Conservation (phyloP, 2,888 invertebrate genomes). For the Calliphora vomitoria region DNA sequence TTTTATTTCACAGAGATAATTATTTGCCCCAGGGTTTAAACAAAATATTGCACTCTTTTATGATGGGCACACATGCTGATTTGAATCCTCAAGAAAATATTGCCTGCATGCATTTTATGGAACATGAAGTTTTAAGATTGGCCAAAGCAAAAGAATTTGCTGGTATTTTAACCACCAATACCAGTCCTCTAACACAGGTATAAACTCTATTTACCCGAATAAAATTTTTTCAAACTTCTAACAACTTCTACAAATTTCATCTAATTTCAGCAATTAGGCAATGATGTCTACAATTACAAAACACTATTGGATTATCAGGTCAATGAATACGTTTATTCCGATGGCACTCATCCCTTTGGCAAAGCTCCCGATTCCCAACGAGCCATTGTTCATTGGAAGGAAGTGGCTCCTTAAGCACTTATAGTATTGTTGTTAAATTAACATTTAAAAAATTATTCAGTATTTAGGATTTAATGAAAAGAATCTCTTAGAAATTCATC, state of each 20-base stretch:
- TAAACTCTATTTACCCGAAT: not conserved
- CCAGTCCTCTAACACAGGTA: conserved; percentile 94
- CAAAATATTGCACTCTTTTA: conserved; percentile 92
- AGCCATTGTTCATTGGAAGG: conserved; percentile 92
- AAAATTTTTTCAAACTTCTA: not conserved
- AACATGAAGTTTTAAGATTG: conserved; percentile 89
- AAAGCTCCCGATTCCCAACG: conserved; percentile 91
- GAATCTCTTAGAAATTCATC: conserved; percentile 30
- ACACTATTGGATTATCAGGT: conserved; percentile 92
- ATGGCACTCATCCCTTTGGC: conserved; percentile 90
- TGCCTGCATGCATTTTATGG: conserved; percentile 91
- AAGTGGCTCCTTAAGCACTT: conserved; percentile 75
- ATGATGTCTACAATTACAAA: conserved; percentile 91
- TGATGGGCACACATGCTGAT: conserved; percentile 92
- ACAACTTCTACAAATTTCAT: not conserved
- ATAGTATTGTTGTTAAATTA: not conserved
- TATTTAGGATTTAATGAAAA: conserved; percentile 56
- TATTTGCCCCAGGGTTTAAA: conserved; percentile 88
- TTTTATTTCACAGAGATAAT: conserved; percentile 84
- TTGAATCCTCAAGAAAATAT: conserved; percentile 91
- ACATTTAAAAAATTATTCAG: conserved; percentile 48
- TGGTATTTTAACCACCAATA: conserved; percentile 94
- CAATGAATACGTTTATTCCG: conserved; percentile 90
- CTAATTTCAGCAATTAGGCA: conserved; percentile 91
- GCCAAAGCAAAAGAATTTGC: conserved; percentile 88